phyloP scores from a whole-genome alignment of 2,113 vertebrate species.

The Spheniscus mendiculus region DNA sequence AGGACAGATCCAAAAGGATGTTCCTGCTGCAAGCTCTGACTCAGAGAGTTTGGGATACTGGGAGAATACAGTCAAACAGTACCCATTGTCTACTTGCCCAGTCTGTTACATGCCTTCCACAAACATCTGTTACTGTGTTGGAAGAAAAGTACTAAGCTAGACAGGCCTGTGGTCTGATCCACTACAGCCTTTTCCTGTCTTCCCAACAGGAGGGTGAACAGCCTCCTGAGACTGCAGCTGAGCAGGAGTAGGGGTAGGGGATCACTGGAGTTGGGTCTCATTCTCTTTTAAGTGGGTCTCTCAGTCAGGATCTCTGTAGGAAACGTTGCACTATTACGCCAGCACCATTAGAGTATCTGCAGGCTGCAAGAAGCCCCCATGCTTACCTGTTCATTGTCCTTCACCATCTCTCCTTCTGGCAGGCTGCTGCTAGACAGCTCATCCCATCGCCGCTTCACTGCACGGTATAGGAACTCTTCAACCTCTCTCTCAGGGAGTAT shows the following conservation, averaged over 20 bases:
- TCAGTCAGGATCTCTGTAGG: not conserved
- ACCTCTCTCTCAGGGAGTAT: constrained; percentile 84
- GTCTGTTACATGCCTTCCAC: not conserved
- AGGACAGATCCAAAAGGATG: not conserved
- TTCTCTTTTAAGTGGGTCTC: not conserved
- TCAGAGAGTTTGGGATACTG: not conserved
- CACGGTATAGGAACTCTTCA: constrained; percentile 87
- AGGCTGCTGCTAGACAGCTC: constrained; percentile 61
- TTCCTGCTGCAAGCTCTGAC: not conserved
- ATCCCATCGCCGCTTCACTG: constrained; percentile 76
- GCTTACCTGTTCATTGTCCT: constrained; percentile 90
- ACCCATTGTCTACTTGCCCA: not conserved
- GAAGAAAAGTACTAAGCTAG: not conserved
- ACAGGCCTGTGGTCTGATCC: not conserved
- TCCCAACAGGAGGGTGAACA: not conserved
- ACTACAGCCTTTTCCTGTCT: not conserved
- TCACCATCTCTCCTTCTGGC: constrained; percentile 75
- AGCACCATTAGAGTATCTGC: not conserved
- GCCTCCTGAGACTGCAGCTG: not conserved
- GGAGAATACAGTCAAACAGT: not conserved
- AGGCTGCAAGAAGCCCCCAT: not conserved
- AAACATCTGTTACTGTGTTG: not conserved
- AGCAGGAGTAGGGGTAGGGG: not conserved
- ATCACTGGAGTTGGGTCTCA: not conserved
- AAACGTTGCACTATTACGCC: not conserved